These are phyloP conservation scores for Dunckerocampus dactyliophorus DNA, from an alignment of 2,113 vertebrate genomes.

Conservation along the genomic window DNA sequence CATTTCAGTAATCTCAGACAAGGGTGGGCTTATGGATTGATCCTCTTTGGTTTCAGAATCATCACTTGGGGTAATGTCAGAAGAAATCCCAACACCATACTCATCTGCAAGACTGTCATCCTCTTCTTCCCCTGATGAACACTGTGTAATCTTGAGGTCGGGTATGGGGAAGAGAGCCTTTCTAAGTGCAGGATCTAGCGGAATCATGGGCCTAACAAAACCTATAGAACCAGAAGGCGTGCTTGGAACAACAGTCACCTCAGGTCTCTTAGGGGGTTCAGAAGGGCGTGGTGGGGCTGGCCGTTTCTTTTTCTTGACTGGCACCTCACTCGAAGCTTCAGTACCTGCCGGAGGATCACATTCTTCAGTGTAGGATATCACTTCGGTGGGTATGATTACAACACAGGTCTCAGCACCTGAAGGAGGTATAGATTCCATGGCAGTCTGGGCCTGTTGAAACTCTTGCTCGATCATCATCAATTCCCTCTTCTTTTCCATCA, in stretches of 20 bases:
- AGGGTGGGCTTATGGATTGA: constrained; percentile 60
- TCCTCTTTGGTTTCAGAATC: constrained; percentile 76
- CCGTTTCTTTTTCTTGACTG: constrained; percentile 79
- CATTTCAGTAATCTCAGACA: constrained; percentile 74
- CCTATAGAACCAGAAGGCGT: constrained; percentile 52
- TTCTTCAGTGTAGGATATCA: constrained; percentile 57
- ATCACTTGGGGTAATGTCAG: constrained; percentile 80
- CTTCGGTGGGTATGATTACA: constrained; percentile 80
- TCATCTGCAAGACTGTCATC: constrained; percentile 84
- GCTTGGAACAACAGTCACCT: constrained; percentile 58
- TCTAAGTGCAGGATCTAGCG: constrained; percentile 70
- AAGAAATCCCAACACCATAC: constrained; percentile 73
- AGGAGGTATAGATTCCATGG: constrained; percentile 72
- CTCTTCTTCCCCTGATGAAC: constrained; percentile 91
- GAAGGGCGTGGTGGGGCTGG: constrained; percentile 69
- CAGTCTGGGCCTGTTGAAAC: constrained; percentile 74
- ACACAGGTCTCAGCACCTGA: constrained; percentile 79
- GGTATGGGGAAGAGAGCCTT: constrained; percentile 88
- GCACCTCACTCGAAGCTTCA: constrained; percentile 76
- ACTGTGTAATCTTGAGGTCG: constrained; percentile 96
- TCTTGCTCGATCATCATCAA: constrained; percentile 79
- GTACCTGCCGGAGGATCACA: constrained; percentile 70
- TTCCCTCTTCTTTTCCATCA: constrained; percentile 79
- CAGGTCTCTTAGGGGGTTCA: constrained; percentile 66
- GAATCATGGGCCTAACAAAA: constrained; percentile 61